Base-by-base conservation (phyloP, 2,113 vertebrate genomes). In the Pampusana beccarii region DNA sequence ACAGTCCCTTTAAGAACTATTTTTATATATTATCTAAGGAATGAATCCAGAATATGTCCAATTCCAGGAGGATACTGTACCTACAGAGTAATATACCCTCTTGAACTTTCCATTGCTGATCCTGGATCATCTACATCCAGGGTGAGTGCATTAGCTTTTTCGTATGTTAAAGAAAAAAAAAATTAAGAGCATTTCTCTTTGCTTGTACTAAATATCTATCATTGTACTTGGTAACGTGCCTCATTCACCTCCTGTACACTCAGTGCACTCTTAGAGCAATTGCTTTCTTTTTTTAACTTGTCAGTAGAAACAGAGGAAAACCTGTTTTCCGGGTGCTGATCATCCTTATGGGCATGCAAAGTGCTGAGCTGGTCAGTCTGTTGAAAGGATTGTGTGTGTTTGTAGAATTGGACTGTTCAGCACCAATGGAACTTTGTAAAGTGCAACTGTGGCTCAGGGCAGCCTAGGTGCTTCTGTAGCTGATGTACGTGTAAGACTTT, bases 1-100 rank as follows among this genome's bases (percentile, higher is more conserved):
- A 8, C 0, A 0, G 24, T 64, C 5, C 11, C 71, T 72, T 36
- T 29, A 69, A 65, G n/a, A 65, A 34, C 1, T 19, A 17, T 77
- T 53, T 72, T 48, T 3, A 34, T 75, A 1, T 80, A 24, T 57
- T 73, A 23, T n/a, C 24, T 78, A 73, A 50, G 25, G 46, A 46
- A 60, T 44, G 10, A 86, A 75, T n/a, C 11, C 21, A 75, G 23
- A 54, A 60, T 46, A 33, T 34, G 10, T 31, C 15, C 38, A 46
- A 16, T 46, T 71, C 66, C 46, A 71, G 50, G 12, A 90, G 15
- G 74, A 51, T 33, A 54, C 6, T 33, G 2, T 79, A 48, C 14
- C 46, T 80, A 9, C 8, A 70, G 62, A 56, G 1, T 53, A 36
- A 62, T 20, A 10, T 4, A 16, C 5, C 10, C 5, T 73, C 36